Evolutionary conservation across 1,140 invertebrate genomes (phyloP).

Genomic region (Steinernema feltiae): DNA sequence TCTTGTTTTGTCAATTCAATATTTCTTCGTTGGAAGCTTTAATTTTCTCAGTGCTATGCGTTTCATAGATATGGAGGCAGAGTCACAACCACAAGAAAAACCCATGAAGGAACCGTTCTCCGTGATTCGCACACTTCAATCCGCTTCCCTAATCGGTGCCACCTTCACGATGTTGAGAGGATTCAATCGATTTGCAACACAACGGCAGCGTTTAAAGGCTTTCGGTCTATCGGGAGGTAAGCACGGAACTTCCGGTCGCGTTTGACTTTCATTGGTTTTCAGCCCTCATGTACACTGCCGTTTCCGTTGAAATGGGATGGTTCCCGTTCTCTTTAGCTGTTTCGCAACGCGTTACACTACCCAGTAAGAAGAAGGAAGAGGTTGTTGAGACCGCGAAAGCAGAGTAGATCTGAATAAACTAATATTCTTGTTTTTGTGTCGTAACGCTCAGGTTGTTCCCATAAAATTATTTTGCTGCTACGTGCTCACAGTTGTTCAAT

Average conservation of each 20-base stretch:
- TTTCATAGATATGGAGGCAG: conserved; percentile 1
- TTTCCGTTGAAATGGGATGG: conserved; percentile 4
- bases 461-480: too few relatives aligned
- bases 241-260: not conserved
- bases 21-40: too few relatives aligned
- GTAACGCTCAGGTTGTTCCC: not conserved
- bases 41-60: too few relatives aligned
- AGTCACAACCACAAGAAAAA: not conserved
- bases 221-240: not conserved
- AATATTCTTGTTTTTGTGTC: not conserved
- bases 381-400: not conserved
- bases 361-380: not conserved
- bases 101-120: not conserved
- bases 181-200: not conserved
- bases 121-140: not conserved
- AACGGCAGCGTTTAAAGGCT: not conserved
- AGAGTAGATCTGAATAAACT: not conserved
- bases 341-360: not conserved
- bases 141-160: not conserved
- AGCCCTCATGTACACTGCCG: not conserved
- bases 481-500: too few relatives aligned
- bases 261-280: not conserved
- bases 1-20: not conserved
- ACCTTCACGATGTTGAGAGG: not conserved
- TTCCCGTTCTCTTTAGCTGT: not conserved